phyloP scores from a whole-genome alignment of 2,888 invertebrate genomes.

The Microdon myrmicae region DNA sequence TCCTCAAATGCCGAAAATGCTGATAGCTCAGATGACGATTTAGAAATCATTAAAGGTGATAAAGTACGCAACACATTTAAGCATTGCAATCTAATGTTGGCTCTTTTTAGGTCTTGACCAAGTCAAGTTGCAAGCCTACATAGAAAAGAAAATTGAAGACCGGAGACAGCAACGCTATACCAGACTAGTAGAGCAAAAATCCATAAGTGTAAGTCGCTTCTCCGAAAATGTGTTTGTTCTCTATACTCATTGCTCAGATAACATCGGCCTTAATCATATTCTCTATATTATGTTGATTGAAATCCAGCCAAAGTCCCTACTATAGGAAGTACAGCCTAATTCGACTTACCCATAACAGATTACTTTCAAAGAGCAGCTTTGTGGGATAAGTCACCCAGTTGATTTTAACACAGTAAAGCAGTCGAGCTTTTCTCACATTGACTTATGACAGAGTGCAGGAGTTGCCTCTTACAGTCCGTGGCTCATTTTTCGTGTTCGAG shows the following conservation, averaged over 20 bases:
- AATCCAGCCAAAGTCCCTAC: too few relatives aligned
- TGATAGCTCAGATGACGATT: conserved; percentile 55
- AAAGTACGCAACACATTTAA: background rate
- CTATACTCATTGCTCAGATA: background rate
- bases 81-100: background rate
- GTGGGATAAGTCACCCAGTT: too few relatives aligned
- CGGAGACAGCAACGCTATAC: conserved; percentile 69
- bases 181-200: conserved; percentile 71
- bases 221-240: too few relatives aligned
- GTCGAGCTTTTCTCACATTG: too few relatives aligned
- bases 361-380: too few relatives aligned
- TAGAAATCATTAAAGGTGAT: conserved; percentile 54
- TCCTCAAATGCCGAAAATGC: conserved; percentile 41
- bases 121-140: conserved; percentile 57
- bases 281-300: background rate
- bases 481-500: too few relatives aligned
- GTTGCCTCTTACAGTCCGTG: too few relatives aligned
- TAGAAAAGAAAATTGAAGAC: conserved; percentile 68
- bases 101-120: conserved; percentile 54
- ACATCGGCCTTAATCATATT: background rate
- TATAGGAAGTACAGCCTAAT: too few relatives aligned
- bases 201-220: conserved; percentile 70
- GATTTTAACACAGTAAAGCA: too few relatives aligned
- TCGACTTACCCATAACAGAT: too few relatives aligned
- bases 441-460: too few relatives aligned